phyloP scores from a whole-genome alignment of 2,797 vertebrate genomes.

The Botia kubotai region DNA sequence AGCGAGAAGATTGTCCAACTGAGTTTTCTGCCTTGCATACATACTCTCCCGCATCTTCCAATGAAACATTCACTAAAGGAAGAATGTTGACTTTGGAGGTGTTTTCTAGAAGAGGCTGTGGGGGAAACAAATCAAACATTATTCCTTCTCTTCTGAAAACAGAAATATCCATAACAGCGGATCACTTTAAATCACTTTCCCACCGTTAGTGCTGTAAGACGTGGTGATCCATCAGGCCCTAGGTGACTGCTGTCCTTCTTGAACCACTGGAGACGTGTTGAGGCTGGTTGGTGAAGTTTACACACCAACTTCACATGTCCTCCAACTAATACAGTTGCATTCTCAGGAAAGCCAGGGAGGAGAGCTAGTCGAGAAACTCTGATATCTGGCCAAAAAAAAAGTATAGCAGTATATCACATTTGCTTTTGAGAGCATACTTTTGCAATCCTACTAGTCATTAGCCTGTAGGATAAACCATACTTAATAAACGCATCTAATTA shows the following conservation, averaged over 20 bases:
- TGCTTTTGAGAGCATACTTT: neutral
- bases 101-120: constrained; percentile 74
- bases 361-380: constrained; percentile 70
- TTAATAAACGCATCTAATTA: constrained; percentile 35
- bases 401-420: neutral
- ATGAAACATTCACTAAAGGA: constrained; percentile 71
- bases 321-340: constrained; percentile 71
- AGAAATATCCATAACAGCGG: constrained; percentile 23
- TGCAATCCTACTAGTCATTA: neutral
- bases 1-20: constrained; percentile 69
- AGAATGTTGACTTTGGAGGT: constrained; percentile 73
- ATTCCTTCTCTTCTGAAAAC: constrained; percentile 17
- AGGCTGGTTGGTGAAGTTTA: constrained; percentile 75
- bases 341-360: constrained; percentile 76
- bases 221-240: constrained; percentile 54
- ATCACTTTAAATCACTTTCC: constrained; percentile 58
- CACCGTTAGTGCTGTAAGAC: constrained; percentile 73
- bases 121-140: constrained; percentile 46
- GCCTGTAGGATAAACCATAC: constrained; percentile 26
- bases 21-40: constrained; percentile 74
- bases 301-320: constrained; percentile 73
- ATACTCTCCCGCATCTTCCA: constrained; percentile 78
- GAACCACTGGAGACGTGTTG: constrained; percentile 80
- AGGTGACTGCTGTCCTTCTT: constrained; percentile 64
- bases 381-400: constrained; percentile 63